These are phyloP conservation scores for Melieria omissa DNA, from an alignment of 2,888 invertebrate genomes.

Conservation along the genomic window DNA sequence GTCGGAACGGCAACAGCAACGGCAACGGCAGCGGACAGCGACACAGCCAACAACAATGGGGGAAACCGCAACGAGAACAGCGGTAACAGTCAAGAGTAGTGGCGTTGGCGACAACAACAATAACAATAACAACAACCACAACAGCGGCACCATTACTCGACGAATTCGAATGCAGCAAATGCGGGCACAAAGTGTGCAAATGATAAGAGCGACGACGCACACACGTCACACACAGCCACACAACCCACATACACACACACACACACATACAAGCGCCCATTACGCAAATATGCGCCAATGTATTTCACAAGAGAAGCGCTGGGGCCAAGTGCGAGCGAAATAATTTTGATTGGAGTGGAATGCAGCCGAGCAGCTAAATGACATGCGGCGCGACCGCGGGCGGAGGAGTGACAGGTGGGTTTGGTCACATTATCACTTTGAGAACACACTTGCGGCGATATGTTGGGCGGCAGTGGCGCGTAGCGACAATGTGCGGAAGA, in stretches of 20 bases:
- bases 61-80: no score
- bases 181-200: slow-evolving; percentile 62
- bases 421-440: no score
- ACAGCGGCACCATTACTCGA: slow-evolving; percentile 8
- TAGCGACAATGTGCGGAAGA: no score
- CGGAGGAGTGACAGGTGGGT: no score
- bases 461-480: slow-evolving; percentile 25
- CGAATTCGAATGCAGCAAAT: slow-evolving; percentile 56
- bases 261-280: background rate
- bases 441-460: background rate
- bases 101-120: no score
- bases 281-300: background rate
- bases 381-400: background rate
- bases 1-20: slow-evolving; percentile 45
- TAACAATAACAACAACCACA: slow-evolving; percentile 41
- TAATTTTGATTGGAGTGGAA: no score
- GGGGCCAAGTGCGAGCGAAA: no score
- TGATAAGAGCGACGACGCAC: slow-evolving; percentile 58
- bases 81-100: no score
- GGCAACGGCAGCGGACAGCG: slow-evolving; percentile 58
- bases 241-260: background rate
- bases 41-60: slow-evolving; percentile 44
- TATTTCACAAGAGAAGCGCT: background rate
- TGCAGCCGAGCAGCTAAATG: background rate
- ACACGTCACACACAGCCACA: slow-evolving; percentile 53